Percentiles rank a stretch among this genome's conserved stretches.
phyloP scores from a whole-genome alignment of 1,140 invertebrate genomes.

The Trachelipus rathkii region DNA sequence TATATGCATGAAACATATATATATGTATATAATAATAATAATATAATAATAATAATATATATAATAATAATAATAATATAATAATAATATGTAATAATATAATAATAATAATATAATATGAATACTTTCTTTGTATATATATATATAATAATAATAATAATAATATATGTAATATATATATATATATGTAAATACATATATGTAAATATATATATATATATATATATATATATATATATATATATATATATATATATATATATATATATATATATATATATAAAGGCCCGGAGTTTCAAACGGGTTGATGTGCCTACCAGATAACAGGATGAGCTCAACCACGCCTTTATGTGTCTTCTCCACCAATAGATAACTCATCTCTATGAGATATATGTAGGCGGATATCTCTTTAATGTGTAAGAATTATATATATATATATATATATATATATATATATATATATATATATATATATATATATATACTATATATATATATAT shows the following conservation, averaged over 20 bases:
- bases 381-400: not conserved
- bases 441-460: constrained; percentile 15
- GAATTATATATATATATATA: constrained; percentile 1
- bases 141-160: not conserved
- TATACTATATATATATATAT: constrained; percentile 12
- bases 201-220: not conserved
- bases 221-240: constrained; percentile 6
- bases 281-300: not conserved
- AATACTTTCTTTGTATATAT: too few relatives aligned
- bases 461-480: constrained; percentile 15
- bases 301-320: not conserved
- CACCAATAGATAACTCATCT: not conserved
- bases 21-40: too few relatives aligned
- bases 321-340: not conserved
- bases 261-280: not conserved
- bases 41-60: too few relatives aligned
- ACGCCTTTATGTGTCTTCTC: not conserved
- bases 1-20: too few relatives aligned
- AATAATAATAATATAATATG: too few relatives aligned
- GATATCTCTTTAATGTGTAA: not conserved
- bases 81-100: too few relatives aligned
- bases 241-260: constrained; percentile 2
- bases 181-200: not conserved
- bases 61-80: too few relatives aligned
- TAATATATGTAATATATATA: constrained; percentile 1